Base-by-base conservation (phyloP, 1,140 invertebrate genomes). In the Oreohelix idahoensis region DNA sequence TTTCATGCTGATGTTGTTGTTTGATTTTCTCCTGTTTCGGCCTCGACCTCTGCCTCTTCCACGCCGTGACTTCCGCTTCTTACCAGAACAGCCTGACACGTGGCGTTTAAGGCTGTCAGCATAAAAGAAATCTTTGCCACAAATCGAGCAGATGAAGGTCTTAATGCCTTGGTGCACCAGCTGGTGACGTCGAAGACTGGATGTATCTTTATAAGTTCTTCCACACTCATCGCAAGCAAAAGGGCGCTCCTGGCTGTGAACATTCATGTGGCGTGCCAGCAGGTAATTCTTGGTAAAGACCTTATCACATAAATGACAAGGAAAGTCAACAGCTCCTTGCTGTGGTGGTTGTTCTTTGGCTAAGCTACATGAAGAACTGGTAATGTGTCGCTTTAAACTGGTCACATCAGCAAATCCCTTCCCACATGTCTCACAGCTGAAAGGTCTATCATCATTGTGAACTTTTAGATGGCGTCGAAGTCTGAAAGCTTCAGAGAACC, bases 51-150 rank as follows among this genome's bases (percentile, higher is more conserved):
- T 38, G 5, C 35, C 35, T 79, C 53, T 73, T 1, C 38, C 8
- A 53, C 58, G 77, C 10, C 42, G 26, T 45, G 66, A 2, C 58
- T 42, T 79, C 8, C 13, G 8, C n/a, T 42, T 80, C 35, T 58
- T 82, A 32, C 80, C 80, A 82, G 42, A 75, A 49, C 1, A 42
- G n/a, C 71, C 49, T 32, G 13, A 13, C 45, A 51, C 23, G 49
- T 82, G 80, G 29, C 80, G 80, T 49, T 82, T 82, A 0, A 82
- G 49, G 51, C 80, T 82, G 71, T 82, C 80, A 29, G 80, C 51
- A 36, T 82, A 82, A 29, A 74, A 82, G 63, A 82, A 82, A 39
- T 36, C 80, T n/a, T 74, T 82, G 10, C 80, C 71, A 39, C 80
- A 82, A 2, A 58, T 26, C 35, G 80, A 26, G 39, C 80, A 82